Percentiles rank a stretch among this genome's conserved stretches.
Conservation (phyloP, 2,888 invertebrate genomes). For the Pterobdella sp. region DNA sequence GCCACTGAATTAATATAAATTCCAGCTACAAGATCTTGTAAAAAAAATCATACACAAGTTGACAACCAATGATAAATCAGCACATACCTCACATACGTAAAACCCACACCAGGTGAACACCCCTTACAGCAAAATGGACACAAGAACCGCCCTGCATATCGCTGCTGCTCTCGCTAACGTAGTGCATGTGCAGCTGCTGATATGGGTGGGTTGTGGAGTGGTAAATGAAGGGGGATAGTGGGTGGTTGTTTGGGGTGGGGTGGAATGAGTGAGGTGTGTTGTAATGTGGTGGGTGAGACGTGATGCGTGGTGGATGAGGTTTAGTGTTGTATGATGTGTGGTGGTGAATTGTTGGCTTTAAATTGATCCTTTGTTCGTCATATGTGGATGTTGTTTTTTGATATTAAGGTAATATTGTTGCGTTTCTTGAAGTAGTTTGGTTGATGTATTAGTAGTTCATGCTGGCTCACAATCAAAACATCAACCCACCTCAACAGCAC, state of each 20-base stretch:
- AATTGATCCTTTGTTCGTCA: no score
- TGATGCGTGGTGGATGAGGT: neutral
- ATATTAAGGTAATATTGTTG: neutral
- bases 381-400: neutral
- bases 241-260: neutral
- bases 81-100: no score
- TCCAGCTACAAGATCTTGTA: no score
- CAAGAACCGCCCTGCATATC: constrained; percentile 74
- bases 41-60: no score
- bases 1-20: no score
- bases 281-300: neutral
- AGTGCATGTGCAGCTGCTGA: constrained; percentile 78
- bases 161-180: constrained; percentile 74
- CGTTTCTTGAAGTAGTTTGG: neutral
- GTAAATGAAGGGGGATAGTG: no score
- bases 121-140: constrained; percentile 66
- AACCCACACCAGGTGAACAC: constrained; percentile 62
- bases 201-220: constrained; percentile 68
- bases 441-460: neutral
- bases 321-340: neutral
- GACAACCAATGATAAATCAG: no score
- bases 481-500: constrained; percentile 65
- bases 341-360: no score
- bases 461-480: no score
- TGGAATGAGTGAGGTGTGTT: neutral